These are phyloP conservation scores for Chelonus formosanus DNA, from an alignment of 2,888 invertebrate species.

Conservation along the genomic window DNA sequence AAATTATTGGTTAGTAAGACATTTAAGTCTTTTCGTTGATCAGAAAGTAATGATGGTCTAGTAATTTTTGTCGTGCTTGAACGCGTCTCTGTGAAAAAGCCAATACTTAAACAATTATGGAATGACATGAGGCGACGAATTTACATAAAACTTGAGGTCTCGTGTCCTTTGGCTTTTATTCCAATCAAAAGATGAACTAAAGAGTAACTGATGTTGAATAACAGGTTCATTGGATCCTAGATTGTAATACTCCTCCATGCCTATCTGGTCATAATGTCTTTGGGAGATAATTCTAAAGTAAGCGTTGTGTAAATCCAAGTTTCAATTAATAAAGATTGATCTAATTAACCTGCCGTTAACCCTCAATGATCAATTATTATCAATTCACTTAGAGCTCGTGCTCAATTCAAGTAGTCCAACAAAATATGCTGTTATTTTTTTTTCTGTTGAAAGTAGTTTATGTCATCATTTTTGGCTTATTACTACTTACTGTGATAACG, in stretches of 20 bases:
- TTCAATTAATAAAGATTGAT: constrained; percentile 5
- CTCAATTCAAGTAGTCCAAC: no score
- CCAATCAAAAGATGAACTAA: neutral
- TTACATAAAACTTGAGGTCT: constrained; percentile 7
- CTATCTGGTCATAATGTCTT: neutral
- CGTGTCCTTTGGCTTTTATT: constrained; percentile 2
- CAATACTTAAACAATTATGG: neutral
- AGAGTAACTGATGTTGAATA: neutral
- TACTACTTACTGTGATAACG: no score
- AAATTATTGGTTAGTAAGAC: constrained; percentile 4
- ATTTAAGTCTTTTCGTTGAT: neutral
- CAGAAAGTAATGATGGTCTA: constrained; percentile 14
- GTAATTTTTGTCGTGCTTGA: constrained; percentile 22
- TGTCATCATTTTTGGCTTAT: no score
- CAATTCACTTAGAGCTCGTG: neutral
- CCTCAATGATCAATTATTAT: neutral
- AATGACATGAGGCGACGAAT: constrained; percentile 3
- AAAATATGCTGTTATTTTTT: no score
- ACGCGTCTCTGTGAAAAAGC: constrained; percentile 1
- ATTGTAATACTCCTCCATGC: neutral
- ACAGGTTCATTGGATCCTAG: neutral
- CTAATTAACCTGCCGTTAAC: neutral
- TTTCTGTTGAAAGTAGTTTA: no score
- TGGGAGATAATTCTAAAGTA: constrained; percentile 2
- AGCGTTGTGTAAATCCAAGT: constrained; percentile 9